Conservation (phyloP, 2,113 vertebrate genomes). For the Chloropsis cyanopogon region DNA sequence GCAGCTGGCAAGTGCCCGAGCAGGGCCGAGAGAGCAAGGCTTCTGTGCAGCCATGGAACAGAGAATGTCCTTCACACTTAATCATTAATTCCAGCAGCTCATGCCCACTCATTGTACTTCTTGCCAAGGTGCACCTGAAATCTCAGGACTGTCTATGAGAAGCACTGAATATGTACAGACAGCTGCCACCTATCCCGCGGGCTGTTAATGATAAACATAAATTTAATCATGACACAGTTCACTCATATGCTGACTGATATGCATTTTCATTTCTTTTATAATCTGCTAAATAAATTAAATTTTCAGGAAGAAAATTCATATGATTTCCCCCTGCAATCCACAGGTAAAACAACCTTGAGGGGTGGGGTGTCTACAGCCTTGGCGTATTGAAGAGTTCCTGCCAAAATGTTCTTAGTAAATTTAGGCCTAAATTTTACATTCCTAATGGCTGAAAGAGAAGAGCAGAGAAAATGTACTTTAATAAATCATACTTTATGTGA, state of each 20-base stretch:
- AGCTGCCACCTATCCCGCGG: background rate
- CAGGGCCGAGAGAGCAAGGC: background rate
- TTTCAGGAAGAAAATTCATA: background rate
- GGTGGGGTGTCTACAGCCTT: background rate
- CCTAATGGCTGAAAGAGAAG: background rate
- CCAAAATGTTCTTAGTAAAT: background rate
- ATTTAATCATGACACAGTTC: background rate
- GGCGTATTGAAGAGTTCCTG: background rate
- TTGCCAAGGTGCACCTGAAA: background rate
- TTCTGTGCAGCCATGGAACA: rapidly evolving
- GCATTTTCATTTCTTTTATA: background rate
- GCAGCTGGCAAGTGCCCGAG: background rate
- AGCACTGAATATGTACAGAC: background rate
- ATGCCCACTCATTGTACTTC: background rate
- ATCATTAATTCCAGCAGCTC: background rate
- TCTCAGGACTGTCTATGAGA: background rate
- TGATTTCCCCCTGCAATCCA: background rate
- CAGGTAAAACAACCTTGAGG: background rate
- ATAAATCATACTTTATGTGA: background rate
- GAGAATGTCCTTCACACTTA: background rate
- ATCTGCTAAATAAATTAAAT: background rate
- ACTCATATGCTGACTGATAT: background rate
- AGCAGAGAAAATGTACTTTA: background rate
- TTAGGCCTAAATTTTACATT: background rate
- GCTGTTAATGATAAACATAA: background rate